Conservation (phyloP, 1,140 invertebrate genomes). For the Cydia fagiglandana region DNA sequence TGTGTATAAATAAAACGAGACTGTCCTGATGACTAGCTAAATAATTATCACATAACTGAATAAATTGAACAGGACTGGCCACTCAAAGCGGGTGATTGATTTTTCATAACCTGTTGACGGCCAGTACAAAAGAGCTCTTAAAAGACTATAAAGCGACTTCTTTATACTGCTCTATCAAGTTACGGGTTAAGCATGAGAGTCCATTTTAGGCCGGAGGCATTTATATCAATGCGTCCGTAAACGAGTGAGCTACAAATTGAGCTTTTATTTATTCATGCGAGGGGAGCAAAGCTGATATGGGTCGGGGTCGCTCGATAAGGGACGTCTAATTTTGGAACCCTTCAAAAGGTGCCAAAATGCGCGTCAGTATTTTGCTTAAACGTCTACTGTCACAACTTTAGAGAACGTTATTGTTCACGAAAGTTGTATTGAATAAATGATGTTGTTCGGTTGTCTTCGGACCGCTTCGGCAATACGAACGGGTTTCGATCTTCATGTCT, state of each 20-base stretch:
- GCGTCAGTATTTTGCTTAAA: slow-evolving; percentile 49
- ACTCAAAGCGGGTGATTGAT: slow-evolving; percentile 43
- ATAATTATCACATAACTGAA: slow-evolving; percentile 45
- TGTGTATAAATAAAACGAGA: background rate
- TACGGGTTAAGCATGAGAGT: slow-evolving; percentile 45
- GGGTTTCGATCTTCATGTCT: slow-evolving; percentile 13
- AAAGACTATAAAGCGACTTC: slow-evolving; percentile 30
- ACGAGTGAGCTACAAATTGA: slow-evolving; percentile 74
- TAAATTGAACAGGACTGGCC: slow-evolving; percentile 41
- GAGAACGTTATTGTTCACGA: slow-evolving; percentile 3
- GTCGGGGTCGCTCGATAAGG: slow-evolving; percentile 73
- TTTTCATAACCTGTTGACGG: slow-evolving; percentile 57
- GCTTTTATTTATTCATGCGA: slow-evolving; percentile 77
- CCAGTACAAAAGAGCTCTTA: slow-evolving; percentile 34
- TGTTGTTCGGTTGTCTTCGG: background rate
- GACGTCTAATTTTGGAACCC: slow-evolving; percentile 53
- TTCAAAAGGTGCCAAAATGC: slow-evolving; percentile 55
- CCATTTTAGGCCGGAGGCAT: slow-evolving; percentile 56
- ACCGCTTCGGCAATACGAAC: background rate
- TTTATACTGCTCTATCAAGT: slow-evolving; percentile 44
- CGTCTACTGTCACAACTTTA: slow-evolving; percentile 16
- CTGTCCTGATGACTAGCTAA: background rate
- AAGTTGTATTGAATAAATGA: slow-evolving; percentile 19
- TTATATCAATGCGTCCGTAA: slow-evolving; percentile 65
- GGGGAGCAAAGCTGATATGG: slow-evolving; percentile 72